Base-by-base conservation (phyloP, 64 coral and sea anemone genomes). In the Montipora foliosa region DNA sequence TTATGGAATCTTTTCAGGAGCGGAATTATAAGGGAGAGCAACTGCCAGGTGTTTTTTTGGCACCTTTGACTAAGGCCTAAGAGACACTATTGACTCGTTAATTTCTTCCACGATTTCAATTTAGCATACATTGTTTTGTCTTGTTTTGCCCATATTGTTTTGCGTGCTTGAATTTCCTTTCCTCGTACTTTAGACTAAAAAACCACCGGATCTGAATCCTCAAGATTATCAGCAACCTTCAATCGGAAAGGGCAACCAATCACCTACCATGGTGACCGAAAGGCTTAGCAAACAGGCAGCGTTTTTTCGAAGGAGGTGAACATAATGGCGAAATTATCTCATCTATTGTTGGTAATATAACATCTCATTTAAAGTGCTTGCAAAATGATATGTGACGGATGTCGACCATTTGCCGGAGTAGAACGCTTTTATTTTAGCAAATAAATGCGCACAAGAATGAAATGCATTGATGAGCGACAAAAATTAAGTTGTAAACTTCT, bases 141-240 rank as follows among this genome's bases (percentile, higher is more conserved):
- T 37, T 37, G 37, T 37, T 17, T 69, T 68, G 44, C 57, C 29
- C 37, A 37, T 37, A 37, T 37, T 37, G 37, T 37, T 37, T 37
- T 68, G 62, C 8, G 1, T 86, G 47, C 49, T 51, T 86, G 44
- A 17, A 82, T 82, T 64, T 82, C 58, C 58, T 82, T 61, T 64
- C 5, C 55, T 49, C 55, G 53, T n/a, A 29, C 53, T 62, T 11
- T 10, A 15, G 47, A 37, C 8, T 84, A 16, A 48, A 84, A 55
- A 86, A 66, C 82, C 3, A 50, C 66, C 82, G 82, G 82, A 86
- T 86, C 46, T 72, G 9, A 71, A 86, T 70, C 64, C 55, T 62
- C 21, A 46, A 64, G 13, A 85, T 11, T 47, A 64, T 62, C 51
- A 48, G 71, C 70, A 29, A 37, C 4, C 76, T 79, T 90, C 15